A percentile compares a stretch with the other conserved stretches of the same genome.
phyloP scores from a whole-genome alignment of 2,113 vertebrate species.

The Calyptommatus sinebrachiatus region DNA sequence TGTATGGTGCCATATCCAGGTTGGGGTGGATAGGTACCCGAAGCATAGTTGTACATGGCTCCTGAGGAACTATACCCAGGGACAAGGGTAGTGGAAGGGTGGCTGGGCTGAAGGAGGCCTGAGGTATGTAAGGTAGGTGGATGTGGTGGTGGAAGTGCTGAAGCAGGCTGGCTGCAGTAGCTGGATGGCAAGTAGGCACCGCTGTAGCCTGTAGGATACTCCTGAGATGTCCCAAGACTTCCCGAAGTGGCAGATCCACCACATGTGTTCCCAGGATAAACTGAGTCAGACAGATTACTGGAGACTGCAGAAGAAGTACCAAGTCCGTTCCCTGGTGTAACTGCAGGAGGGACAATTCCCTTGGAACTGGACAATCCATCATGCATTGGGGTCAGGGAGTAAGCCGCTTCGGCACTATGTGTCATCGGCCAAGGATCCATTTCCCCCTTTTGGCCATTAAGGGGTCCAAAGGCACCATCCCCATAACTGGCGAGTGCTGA shows the following conservation, averaged over 20 bases:
- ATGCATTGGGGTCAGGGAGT: conserved; percentile 79
- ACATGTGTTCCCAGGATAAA: conserved; percentile 77
- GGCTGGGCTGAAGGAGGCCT: conserved; percentile 67
- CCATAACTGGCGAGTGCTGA: conserved; percentile 73
- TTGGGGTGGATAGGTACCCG: conserved; percentile 74
- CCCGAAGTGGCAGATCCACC: conserved; percentile 55
- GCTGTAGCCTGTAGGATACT: conserved; percentile 84
- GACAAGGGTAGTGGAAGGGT: conserved; percentile 73
- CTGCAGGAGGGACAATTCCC: conserved; percentile 35
- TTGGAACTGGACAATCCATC: conserved; percentile 83
- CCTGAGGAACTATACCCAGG: conserved; percentile 83
- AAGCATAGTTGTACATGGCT: conserved; percentile 85
- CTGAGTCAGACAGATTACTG: conserved; percentile 83
- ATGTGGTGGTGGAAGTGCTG: conserved; percentile 79
- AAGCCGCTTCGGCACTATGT: conserved; percentile 78
- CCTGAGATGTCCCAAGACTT: conserved; percentile 78
- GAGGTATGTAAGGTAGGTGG: conserved; percentile 69
- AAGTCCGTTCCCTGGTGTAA: conserved; percentile 65
- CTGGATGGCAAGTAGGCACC: conserved; percentile 87
- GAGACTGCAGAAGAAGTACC: conserved; percentile 76
- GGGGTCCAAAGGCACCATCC: conserved; percentile 78
- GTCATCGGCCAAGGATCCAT: conserved; percentile 85
- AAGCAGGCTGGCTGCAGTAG: conserved; percentile 83
- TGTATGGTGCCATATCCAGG: conserved; percentile 79
- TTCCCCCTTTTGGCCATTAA: conserved; percentile 86